Percentiles rank a stretch among this genome's conserved stretches.
phyloP scores from a whole-genome alignment of 2,113 vertebrate species.

The Perognathus longimembris region DNA sequence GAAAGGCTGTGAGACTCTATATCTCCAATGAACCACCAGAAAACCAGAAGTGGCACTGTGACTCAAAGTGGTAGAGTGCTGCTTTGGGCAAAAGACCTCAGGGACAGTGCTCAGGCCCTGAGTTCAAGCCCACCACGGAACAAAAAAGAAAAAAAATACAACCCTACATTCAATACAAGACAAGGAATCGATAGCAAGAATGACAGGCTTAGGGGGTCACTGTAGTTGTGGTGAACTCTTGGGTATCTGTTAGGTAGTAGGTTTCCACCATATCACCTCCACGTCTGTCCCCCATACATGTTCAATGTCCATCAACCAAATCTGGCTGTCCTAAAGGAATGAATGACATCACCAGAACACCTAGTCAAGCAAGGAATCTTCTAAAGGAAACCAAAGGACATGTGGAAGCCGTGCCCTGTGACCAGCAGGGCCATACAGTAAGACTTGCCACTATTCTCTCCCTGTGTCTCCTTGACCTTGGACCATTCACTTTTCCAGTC shows the following conservation, averaged over 20 bases:
- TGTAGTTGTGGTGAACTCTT: neutral
- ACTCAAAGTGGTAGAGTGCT: too few species aligned
- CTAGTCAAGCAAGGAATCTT: neutral
- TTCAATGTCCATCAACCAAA: neutral
- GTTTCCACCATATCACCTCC: neutral
- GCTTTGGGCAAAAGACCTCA: too few species aligned
- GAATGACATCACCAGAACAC: neutral
- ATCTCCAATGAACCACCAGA: too few species aligned
- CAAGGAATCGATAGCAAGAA: neutral
- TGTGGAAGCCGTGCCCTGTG: neutral
- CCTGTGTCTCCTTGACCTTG: fast-evolving
- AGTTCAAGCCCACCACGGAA: too few species aligned
- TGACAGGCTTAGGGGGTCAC: neutral
- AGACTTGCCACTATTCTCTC: neutral
- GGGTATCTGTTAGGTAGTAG: neutral
- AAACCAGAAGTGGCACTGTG: too few species aligned
- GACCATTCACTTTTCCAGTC: neutral
- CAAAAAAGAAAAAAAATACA: too few species aligned
- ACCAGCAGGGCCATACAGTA: too few species aligned
- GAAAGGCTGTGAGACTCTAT: too few species aligned
- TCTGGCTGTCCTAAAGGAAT: neutral
- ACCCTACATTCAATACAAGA: neutral
- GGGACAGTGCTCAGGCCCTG: too few species aligned
- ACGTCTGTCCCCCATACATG: neutral
- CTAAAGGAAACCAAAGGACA: neutral